phyloP scores from a whole-genome alignment of 92 coral and sea anemone genomes.

The Pocillopora grandis region DNA sequence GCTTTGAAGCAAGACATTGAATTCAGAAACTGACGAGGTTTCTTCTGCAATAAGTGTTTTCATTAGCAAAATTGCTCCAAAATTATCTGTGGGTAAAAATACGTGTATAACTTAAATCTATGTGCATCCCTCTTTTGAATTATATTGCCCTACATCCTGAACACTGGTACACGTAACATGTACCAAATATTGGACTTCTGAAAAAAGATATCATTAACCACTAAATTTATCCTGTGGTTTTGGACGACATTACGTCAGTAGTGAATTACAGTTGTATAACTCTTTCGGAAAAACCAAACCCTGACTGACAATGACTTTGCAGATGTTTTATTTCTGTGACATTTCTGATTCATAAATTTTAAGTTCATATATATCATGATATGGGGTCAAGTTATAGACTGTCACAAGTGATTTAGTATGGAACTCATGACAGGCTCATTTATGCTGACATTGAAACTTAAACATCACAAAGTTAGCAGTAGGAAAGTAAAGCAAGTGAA shows the following conservation, averaged over 20 bases:
- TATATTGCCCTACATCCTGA: neutral
- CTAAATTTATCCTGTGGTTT: neutral
- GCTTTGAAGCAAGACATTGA: neutral
- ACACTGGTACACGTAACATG: neutral
- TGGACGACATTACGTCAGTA: neutral
- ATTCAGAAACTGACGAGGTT: neutral
- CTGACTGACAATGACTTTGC: neutral
- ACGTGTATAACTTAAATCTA: neutral
- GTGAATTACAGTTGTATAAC: neutral
- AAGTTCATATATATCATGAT: neutral
- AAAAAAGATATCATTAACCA: neutral
- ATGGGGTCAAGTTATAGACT: conserved; percentile 17
- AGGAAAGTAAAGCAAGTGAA: neutral
- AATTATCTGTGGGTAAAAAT: neutral
- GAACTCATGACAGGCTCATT: conserved; percentile 12
- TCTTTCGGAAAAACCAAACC: neutral
- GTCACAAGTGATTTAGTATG: neutral
- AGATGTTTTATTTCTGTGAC: neutral
- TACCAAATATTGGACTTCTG: neutral
- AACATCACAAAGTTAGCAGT: neutral
- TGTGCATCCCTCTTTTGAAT: neutral
- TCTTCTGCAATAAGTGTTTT: neutral
- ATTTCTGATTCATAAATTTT: conserved; percentile 9
- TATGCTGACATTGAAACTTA: conserved; percentile 9
- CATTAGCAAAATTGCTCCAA: neutral